phyloP scores from a whole-genome alignment of 2,797 vertebrate species.

The Hybognathus amarus region DNA sequence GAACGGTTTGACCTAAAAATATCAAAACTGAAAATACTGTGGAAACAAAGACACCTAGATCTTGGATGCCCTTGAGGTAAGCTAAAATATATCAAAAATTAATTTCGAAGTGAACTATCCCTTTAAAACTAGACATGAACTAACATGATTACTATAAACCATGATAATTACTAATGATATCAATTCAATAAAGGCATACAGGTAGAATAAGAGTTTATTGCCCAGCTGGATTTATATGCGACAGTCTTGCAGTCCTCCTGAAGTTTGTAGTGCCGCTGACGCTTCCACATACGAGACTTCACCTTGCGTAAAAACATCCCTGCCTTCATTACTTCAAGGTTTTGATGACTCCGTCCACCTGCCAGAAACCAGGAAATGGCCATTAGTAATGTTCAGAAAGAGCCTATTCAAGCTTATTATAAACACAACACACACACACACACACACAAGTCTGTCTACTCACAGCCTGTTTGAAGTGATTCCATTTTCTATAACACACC shows the following conservation, averaged over 20 bases:
- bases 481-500: conserved; percentile 48
- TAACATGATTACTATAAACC: neutral
- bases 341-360: conserved; percentile 83
- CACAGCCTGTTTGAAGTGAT: conserved; percentile 45
- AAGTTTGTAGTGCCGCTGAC: conserved; percentile 88
- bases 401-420: conserved; percentile 2
- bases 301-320: conserved; percentile 89
- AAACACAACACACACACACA: neutral
- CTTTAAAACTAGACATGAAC: neutral
- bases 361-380: conserved; percentile 3
- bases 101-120: no score
- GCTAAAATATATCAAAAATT: no score
- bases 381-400: neutral
- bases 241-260: conserved; percentile 91
- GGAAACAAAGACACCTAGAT: no score
- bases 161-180: conserved; percentile 19
- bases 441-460: conserved; percentile 21
- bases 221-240: conserved; percentile 90
- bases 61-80: no score
- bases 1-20: no score
- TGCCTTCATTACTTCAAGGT: conserved; percentile 85
- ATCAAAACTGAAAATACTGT: no score
- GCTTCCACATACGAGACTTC: conserved; percentile 91
- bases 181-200: conserved; percentile 81
- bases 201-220: conserved; percentile 84